Evolutionary conservation across 2,888 invertebrate genomes (phyloP).

Genomic region (Hypomecis atomaria): DNA sequence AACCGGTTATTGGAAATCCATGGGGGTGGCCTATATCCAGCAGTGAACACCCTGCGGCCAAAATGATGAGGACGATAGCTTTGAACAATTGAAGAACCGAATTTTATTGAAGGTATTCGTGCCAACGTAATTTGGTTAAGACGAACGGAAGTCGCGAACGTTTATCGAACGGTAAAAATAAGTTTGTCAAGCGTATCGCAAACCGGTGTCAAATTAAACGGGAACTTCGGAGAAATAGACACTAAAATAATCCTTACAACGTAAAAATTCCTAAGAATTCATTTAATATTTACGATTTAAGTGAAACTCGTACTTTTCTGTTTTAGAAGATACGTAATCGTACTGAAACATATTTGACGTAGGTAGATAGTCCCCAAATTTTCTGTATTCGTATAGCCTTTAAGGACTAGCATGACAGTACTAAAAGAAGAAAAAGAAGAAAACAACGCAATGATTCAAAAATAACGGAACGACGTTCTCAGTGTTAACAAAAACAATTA

Average conservation of each 20-base stretch:
- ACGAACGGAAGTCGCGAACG: constrained; percentile 14
- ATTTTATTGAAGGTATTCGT: constrained; percentile 17
- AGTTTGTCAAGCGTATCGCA: constrained; percentile 10
- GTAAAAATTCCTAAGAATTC: neutral
- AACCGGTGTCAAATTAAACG: constrained; percentile 1
- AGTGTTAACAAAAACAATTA: constrained; percentile 5
- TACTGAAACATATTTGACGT: too few species aligned
- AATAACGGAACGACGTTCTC: neutral
- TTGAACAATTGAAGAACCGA: constrained; percentile 1
- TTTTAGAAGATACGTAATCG: too few species aligned
- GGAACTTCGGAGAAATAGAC: neutral
- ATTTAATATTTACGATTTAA: too few species aligned
- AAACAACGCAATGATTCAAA: neutral
- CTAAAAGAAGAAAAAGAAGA: neutral
- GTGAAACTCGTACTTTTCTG: too few species aligned
- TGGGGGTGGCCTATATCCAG: too few species aligned
- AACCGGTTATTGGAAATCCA: too few species aligned
- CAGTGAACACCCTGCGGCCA: too few species aligned
- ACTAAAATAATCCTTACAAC: neutral
- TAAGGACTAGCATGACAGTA: neutral
- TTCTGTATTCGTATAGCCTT: neutral
- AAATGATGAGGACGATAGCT: too few species aligned
- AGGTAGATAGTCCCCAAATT: too few species aligned
- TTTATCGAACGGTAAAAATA: constrained; percentile 28
- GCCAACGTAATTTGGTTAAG: constrained; percentile 17